phyloP scores from a whole-genome alignment of 1,140 invertebrate species.

The Aphaenogaster ashmeadi region DNA sequence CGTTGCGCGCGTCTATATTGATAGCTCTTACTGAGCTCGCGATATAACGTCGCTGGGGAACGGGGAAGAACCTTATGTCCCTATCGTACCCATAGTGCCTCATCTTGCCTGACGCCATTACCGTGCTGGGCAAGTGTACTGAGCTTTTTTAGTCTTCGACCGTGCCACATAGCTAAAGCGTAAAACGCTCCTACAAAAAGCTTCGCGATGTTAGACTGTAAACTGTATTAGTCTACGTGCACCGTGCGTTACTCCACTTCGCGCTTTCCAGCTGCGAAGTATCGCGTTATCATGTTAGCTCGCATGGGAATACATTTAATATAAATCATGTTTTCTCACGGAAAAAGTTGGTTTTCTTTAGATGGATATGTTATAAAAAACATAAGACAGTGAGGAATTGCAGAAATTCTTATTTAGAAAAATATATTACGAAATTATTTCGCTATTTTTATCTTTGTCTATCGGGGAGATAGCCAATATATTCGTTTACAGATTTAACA shows the following conservation, averaged over 20 bases:
- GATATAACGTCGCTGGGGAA: constrained; percentile 41
- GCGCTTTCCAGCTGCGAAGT: background rate
- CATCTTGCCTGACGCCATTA: constrained; percentile 50
- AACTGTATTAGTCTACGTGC: constrained; percentile 38
- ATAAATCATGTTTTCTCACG: constrained; percentile 1
- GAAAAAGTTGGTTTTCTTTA: background rate
- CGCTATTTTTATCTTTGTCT: background rate
- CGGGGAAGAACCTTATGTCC: constrained; percentile 27
- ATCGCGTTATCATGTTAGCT: constrained; percentile 27
- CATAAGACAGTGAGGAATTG: no score
- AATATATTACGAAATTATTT: background rate
- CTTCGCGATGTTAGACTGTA: constrained; percentile 28
- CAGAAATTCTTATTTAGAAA: background rate
- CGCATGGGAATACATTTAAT: background rate
- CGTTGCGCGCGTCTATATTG: constrained; percentile 21
- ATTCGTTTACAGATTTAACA: background rate
- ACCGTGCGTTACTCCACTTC: constrained; percentile 17
- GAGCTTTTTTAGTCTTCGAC: constrained; percentile 33
- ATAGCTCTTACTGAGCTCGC: constrained; percentile 40
- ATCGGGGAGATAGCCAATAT: background rate
- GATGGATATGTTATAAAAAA: background rate
- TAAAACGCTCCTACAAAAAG: constrained; percentile 54
- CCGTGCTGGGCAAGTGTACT: constrained; percentile 22
- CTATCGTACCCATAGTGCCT: constrained; percentile 5
- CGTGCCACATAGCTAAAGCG: constrained; percentile 29